Evolutionary conservation across 2,888 invertebrate species (phyloP).

Genomic region (Anorthoa munda): DNA sequence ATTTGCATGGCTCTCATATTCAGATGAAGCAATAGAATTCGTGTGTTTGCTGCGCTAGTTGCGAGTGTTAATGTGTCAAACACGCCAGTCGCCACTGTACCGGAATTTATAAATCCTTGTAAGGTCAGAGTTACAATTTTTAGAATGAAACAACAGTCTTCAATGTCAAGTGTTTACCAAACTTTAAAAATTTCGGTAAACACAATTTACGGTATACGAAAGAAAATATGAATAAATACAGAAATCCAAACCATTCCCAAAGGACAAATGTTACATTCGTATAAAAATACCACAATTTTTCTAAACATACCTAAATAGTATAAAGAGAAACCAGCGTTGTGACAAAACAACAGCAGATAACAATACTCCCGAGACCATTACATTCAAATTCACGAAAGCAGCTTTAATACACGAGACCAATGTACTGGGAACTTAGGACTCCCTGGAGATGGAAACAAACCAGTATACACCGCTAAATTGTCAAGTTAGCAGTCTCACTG

Average conservation of each 20-base stretch:
- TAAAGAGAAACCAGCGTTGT: background rate
- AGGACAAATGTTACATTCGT: slow-evolving; percentile 10
- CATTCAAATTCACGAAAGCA: slow-evolving; percentile 45
- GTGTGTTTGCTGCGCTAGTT: background rate
- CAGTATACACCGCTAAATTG: background rate
- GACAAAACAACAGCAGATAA: slow-evolving; percentile 10
- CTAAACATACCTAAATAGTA: background rate
- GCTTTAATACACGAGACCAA: slow-evolving; percentile 33
- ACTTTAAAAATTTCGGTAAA: too few species aligned
- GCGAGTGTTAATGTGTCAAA: background rate
- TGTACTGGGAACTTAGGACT: slow-evolving; percentile 17
- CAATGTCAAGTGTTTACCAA: background rate
- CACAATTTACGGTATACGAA: too few species aligned
- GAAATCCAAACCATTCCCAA: background rate
- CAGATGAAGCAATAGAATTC: slow-evolving; percentile 1
- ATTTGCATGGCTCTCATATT: slow-evolving; percentile 16
- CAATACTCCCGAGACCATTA: slow-evolving; percentile 41
- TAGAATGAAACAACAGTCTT: background rate
- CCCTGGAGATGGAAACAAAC: slow-evolving; percentile 13
- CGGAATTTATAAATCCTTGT: background rate
- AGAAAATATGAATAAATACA: background rate
- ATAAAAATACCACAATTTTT: background rate
- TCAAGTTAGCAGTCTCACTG: background rate
- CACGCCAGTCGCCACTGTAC: background rate
- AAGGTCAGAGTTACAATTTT: background rate